Conservation (phyloP, 2,113 vertebrate genomes). For the Sclerurus mexicanus region DNA sequence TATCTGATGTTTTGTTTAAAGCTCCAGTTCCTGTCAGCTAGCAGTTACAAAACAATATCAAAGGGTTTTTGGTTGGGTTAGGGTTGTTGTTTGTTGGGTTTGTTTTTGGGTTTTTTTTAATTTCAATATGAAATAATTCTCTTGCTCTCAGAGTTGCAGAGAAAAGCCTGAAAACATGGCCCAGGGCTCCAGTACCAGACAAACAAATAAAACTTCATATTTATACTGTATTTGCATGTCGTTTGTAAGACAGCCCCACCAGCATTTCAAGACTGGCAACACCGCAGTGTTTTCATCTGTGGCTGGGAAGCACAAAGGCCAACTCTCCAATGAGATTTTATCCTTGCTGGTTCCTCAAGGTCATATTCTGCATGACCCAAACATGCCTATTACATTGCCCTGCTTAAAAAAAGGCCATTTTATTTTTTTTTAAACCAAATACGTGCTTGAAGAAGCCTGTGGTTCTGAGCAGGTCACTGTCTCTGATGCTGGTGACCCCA, state of each 20-base stretch:
- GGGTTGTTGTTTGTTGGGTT: not conserved
- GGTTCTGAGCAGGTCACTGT: not conserved
- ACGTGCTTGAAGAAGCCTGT: not conserved
- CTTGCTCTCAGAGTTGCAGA: not conserved
- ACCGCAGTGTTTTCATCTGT: not conserved
- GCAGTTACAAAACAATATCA: conserved; percentile 18
- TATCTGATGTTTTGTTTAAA: conserved; percentile 5
- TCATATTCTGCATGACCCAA: not conserved
- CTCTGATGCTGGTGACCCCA: not conserved
- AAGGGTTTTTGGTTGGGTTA: not conserved
- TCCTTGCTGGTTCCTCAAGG: not conserved
- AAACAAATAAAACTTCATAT: not conserved
- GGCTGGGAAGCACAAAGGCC: not conserved
- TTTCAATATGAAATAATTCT: not conserved
- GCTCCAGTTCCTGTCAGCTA: not conserved
- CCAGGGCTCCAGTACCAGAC: not conserved
- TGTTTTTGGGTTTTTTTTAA: not conserved
- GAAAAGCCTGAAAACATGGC: conserved; percentile 9
- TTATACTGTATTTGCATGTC: not conserved
- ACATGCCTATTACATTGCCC: not conserved
- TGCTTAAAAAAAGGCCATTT: not conserved
- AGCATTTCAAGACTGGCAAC: not conserved
- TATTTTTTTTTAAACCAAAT: not conserved
- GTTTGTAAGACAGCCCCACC: not conserved
- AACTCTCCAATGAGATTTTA: not conserved